Conservation (phyloP, 2,888 invertebrate species). For the Bombylius discolor region DNA sequence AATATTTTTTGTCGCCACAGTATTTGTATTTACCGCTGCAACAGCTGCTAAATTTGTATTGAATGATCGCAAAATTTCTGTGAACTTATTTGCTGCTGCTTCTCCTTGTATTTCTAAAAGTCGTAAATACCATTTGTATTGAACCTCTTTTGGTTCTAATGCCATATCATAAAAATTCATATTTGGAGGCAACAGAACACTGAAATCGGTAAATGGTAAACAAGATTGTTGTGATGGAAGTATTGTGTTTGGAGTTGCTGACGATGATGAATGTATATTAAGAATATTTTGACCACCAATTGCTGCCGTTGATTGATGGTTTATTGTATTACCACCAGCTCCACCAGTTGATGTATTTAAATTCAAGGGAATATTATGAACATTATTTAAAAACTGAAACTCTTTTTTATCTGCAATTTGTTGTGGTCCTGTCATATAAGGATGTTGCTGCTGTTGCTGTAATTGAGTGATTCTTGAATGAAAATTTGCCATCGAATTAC, state of each 20-base stretch:
- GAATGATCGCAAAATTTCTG: conserved; percentile 28
- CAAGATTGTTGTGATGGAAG: conserved; percentile 14
- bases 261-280: neutral
- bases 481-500: neutral
- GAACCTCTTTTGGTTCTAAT: conserved; percentile 40
- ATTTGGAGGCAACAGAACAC: conserved; percentile 41
- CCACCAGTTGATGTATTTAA: conserved; percentile 12
- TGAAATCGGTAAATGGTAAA: conserved; percentile 23
- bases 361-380: conserved; percentile 32
- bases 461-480: conserved; percentile 11
- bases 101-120: conserved; percentile 41
- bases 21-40: conserved; percentile 27
- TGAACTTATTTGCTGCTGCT: conserved; percentile 45
- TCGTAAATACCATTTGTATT: conserved; percentile 44
- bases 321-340: neutral
- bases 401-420: conserved; percentile 30
- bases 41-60: conserved; percentile 14
- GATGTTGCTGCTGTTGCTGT: conserved; percentile 16
- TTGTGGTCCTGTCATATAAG: conserved; percentile 8
- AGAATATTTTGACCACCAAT: neutral
- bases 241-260: conserved; percentile 13
- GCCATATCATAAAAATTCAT: conserved; percentile 45
- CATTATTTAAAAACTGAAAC: conserved; percentile 46
- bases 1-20: conserved; percentile 16
- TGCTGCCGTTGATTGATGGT: neutral